Evolutionary conservation across 2,888 invertebrate species (phyloP), one percentile per base, ranked within the genome.

Genomic region (Patella pellucida): DNA sequence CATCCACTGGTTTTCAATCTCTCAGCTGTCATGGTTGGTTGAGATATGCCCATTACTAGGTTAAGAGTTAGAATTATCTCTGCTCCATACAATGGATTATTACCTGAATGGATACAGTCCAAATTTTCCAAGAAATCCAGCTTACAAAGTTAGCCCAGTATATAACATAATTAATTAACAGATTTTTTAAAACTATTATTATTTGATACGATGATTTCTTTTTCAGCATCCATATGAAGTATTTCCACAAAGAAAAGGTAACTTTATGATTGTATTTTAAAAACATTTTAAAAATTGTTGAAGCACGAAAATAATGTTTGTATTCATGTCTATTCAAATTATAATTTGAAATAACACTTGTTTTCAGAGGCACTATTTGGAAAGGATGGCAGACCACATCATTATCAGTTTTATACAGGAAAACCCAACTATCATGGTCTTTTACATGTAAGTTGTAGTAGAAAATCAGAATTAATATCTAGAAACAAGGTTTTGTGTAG

Each of bases 321-420:
- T 19, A 23, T 7, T 52, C 41, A 73, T 69, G 62, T 23, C 67
- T 51, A 2, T 16, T 67, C 9, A 31, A 69, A 69, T 19, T 12
- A 69, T 79, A 15, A 27, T 71, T 41, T 41, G 41, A 41, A 41
- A 41, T 41, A 41, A 41, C 41, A 41, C 41, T 31, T 41, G 41
- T 41, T 73, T 80, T 62, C 81, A 91, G 91, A 84, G 72, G 87
- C 88, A 3, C 95, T 97, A 90, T 98, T 98, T 92, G 96, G 97
- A 91, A 94, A 94, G 88, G 94, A 94, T 81, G 99, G 99, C 0
- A 93, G 97, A 84, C 99, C 99, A 1, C 94, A 94, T 89, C 96
- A 98, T 91, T 94, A 94, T 78, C 92, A 99, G 82, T 99, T 98
- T 91, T 99, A 98, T 89, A 99, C 99, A 0, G 94, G 94, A 68